Percentiles rank a stretch among this genome's conserved stretches.
Evolutionary conservation across 2,888 invertebrate species (phyloP).

Genomic region (Hipparchia sbordonii): DNA sequence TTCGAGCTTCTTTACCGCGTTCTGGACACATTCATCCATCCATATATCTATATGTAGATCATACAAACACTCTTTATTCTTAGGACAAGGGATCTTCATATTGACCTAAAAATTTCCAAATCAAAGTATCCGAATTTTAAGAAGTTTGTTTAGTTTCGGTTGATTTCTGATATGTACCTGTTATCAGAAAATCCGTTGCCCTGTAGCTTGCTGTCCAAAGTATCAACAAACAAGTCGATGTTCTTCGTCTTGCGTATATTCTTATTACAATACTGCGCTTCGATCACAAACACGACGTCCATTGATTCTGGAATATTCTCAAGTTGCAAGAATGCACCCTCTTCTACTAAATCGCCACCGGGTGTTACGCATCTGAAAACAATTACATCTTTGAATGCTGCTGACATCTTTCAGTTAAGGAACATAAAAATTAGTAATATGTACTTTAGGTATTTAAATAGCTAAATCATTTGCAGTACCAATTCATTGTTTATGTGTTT

Average conservation of each 20-base stretch:
- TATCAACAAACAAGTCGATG: constrained; percentile 86
- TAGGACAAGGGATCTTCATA: no score
- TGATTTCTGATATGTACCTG: constrained; percentile 70
- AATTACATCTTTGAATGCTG: not conserved
- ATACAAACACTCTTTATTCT: no score
- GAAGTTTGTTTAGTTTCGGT: no score
- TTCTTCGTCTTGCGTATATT: constrained; percentile 86
- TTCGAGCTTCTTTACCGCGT: no score
- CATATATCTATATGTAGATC: no score
- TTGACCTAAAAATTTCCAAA: constrained; percentile 22
- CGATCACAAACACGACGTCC: constrained; percentile 94
- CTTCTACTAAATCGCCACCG: constrained; percentile 87
- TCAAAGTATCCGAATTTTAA: no score
- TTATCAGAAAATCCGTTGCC: constrained; percentile 86
- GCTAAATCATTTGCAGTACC: no score
- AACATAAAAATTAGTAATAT: no score
- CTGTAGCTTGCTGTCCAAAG: constrained; percentile 86
- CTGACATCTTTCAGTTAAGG: no score
- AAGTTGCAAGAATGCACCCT: constrained; percentile 89
- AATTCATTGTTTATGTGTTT: no score
- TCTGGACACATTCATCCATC: no score
- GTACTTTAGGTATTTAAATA: no score
- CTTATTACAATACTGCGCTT: constrained; percentile 92
- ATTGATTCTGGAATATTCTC: constrained; percentile 86
- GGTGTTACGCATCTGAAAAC: constrained; percentile 85